Evolutionary conservation across 2,797 vertebrate species (phyloP), one percentile per base, ranked within the genome.

Genomic region (Cygnus olor): DNA sequence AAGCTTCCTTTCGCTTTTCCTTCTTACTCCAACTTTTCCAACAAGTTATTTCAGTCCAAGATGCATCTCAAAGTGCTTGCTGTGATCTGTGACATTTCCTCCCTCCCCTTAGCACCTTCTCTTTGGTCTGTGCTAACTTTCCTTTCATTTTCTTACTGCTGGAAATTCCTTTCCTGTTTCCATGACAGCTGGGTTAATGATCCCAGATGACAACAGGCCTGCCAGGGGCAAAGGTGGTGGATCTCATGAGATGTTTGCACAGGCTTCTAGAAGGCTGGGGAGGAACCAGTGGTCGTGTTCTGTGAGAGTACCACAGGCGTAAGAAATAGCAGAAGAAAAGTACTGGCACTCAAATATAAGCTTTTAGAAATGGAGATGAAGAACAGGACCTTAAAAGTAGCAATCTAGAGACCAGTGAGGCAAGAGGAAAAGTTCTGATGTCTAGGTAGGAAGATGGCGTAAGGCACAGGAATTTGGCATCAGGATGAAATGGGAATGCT

Each of bases 131-230:
- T 4, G 1, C 80, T 93, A 61, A 81, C 66, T 60, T 61, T 54
- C 65, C 91, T 90, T 89, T 56, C n/a, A 34, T 15, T 2, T 91
- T 90, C 92, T 87, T 83, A 24, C 53, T 96, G 65, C 84, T 87
- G 79, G 54, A 90, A 89, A 42, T 80, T 57, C 42, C 93, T 82
- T 93, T 64, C 38, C 51, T 63, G n/a, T 53, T 90, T 81, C 47
- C 60, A 32, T 72, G 44, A 84, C 65, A 61, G 54, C 9, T 71
- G 61, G 47, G 21, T 85, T 64, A 30, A 66, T 70, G 68, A 27
- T 70, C 56, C 49, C 80, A 49, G 53, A 21, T 83, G 44, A 66
- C 51, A 80, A 49, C 61, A 88, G 72, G 25, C 44, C 68, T 92
- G 64, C 36, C 44, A 53, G 47, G 16, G 42, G 9, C 38, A 77